These are phyloP conservation scores for Montipora efflorescens DNA, from an alignment of 64 coral and sea anemone species.

Conservation along the genomic window DNA sequence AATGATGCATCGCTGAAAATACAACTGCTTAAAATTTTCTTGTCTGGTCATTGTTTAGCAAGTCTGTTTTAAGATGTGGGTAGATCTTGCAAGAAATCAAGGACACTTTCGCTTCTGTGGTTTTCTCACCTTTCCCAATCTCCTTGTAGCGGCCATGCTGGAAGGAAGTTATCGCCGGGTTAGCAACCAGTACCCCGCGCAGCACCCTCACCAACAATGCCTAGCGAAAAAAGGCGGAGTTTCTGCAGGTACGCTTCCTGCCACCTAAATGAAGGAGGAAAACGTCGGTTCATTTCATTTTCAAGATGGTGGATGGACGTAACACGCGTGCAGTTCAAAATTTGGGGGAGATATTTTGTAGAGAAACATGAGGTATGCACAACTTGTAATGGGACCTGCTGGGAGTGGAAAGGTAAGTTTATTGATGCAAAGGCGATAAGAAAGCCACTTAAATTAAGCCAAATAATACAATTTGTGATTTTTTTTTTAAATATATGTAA, in stretches of 20 bases:
- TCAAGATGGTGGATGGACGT: background rate
- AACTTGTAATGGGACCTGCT: slow-evolving; percentile 96
- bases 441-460: too few relatives aligned
- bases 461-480: too few relatives aligned
- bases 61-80: background rate
- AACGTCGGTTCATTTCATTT: background rate
- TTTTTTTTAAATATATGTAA: too few relatives aligned
- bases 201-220: slow-evolving; percentile 9
- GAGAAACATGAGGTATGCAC: slow-evolving; percentile 87
- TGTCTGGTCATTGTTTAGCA: background rate
- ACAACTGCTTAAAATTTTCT: background rate
- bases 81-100: background rate
- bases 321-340: background rate
- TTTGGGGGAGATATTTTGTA: too few relatives aligned
- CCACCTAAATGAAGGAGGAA: background rate
- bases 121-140: slow-evolving; percentile 70
- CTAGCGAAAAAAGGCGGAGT: background rate
- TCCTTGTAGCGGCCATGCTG: slow-evolving; percentile 87
- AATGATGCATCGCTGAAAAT: background rate
- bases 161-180: slow-evolving; percentile 25
- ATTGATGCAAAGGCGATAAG: background rate
- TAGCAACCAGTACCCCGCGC: slow-evolving; percentile 15
- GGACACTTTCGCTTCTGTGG: slow-evolving; percentile 2
- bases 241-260: too few relatives aligned
- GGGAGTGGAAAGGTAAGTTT: slow-evolving; percentile 92